Evolutionary conservation across 2,113 vertebrate genomes (phyloP), one percentile per base, ranked within the genome.

Genomic region (Odocoileus hemionus): DNA sequence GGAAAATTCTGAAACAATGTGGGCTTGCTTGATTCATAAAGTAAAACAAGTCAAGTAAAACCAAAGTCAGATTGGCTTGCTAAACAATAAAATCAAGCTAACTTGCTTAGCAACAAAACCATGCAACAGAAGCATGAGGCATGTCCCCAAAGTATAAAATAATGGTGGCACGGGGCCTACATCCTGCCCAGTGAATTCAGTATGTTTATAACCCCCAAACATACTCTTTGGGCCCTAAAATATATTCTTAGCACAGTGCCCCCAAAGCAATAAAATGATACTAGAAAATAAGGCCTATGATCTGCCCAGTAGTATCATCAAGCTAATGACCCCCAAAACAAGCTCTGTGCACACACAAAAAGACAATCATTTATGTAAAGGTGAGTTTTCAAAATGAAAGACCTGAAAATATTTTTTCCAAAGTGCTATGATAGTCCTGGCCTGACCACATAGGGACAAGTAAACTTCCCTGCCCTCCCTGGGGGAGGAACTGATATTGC

Each of bases 191-290:
- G 17, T 11, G 64, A 67, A 33, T 33, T 67, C 64, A 67, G 2
- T 67, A 17, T 21, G 4, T 67, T 67, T 21, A 19, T 67, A 21
- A 5, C 64, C 33, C 64, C 33, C 0, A 0, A 67, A 67, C 64
- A 67, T 67, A n/a, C 17, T n/a, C 64, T 67, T 67, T 67, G 16
- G 4, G 17, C 33, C 64, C 8, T 36, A 67, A 36, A 19, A 67
- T 36, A 67, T 36, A 36, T 67, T 67, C 17, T 67, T 67, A 67
- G 19, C 33, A 67, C 33, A 36, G 64, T 36, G 33, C 17, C 64
- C 64, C 2, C 8, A 4, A 36, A 36, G 11, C 33, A 67, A 36
- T 36, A 21, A 36, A n/a, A 67, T 0, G 1, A 67, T 67, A 36
- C 64, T 21, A 36, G 33, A 36, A 67, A 67, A 67, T 36, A 67